Evolutionary conservation across 2,797 vertebrate genomes (phyloP).

Genomic region (Platyrinchus mystaceus): DNA sequence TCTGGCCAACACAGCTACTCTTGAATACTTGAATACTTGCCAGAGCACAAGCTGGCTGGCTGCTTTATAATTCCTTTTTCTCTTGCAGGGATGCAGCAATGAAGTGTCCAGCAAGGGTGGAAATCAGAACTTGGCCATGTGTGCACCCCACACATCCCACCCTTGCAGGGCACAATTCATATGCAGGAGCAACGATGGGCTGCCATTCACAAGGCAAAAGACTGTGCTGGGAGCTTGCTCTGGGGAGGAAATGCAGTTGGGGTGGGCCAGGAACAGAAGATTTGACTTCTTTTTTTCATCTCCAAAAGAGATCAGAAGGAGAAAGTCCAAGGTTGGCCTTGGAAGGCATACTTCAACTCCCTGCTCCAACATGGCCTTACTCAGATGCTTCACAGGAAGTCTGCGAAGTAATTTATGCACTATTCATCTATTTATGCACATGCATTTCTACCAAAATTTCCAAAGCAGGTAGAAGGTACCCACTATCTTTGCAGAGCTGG

Average conservation of each 20-base stretch:
- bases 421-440: neutral
- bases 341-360: neutral
- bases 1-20: neutral
- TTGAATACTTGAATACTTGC: neutral
- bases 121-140: neutral
- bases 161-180: accelerated
- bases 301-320: neutral
- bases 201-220: neutral
- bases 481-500: neutral
- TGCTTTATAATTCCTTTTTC: neutral
- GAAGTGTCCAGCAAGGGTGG: neutral
- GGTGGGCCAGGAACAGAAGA: neutral
- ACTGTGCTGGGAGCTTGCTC: neutral
- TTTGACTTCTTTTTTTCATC: neutral
- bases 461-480: neutral
- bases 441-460: neutral
- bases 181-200: neutral
- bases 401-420: neutral
- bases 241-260: neutral
- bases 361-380: neutral
- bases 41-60: neutral
- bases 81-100: neutral
- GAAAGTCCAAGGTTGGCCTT: neutral
- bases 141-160: neutral
- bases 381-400: neutral